These are phyloP conservation scores for Drosophila mimetica DNA, from an alignment of 2,888 invertebrate species.

Conservation along the genomic window DNA sequence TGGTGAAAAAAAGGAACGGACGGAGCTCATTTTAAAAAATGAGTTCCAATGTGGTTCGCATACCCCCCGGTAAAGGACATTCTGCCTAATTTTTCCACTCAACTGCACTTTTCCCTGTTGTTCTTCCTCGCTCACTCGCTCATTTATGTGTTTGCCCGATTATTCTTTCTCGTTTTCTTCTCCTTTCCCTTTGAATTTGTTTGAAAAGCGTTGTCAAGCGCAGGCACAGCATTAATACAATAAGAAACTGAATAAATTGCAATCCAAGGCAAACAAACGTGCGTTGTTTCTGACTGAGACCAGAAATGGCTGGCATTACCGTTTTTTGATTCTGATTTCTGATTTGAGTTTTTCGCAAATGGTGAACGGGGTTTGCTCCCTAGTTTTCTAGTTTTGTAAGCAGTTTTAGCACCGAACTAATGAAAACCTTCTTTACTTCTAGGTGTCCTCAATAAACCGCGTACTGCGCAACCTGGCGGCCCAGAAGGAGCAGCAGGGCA, in stretches of 20 bases:
- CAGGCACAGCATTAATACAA: conserved; percentile 86
- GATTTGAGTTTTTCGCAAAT: neutral
- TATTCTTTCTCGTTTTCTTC: conserved; percentile 41
- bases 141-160: conserved; percentile 63
- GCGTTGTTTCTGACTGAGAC: neutral
- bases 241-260: conserved; percentile 35
- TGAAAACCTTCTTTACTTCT: neutral
- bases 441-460: conserved; percentile 91
- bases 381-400: too few relatives aligned
- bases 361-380: neutral
- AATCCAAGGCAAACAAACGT: conserved; percentile 2
- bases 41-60: conserved; percentile 48
- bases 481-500: conserved; percentile 89
- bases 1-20: neutral
- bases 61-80: conserved; percentile 60
- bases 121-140: conserved; percentile 48
- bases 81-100: conserved; percentile 79
- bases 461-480: conserved; percentile 97
- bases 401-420: too few relatives aligned
- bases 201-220: conserved; percentile 72
- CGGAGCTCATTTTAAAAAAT: conserved; percentile 32
- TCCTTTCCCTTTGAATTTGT: conserved; percentile 57
- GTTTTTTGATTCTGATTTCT: neutral
- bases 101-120: conserved; percentile 71
- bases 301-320: neutral